phyloP scores from a whole-genome alignment of 2,797 vertebrate genomes.

The Cyclura pinguis region DNA sequence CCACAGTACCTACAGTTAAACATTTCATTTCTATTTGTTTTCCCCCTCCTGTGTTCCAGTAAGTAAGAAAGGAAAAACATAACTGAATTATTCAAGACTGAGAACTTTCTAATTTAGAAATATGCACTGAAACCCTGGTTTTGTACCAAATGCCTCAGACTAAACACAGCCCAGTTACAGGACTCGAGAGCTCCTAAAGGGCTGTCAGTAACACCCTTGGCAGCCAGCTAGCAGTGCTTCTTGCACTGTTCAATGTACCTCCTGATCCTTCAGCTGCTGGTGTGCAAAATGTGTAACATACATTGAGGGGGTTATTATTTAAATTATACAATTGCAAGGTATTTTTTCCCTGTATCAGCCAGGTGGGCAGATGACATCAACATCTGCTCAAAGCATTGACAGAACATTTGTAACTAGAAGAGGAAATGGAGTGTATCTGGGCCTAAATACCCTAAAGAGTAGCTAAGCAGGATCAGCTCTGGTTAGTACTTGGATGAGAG shows the following conservation, averaged over 20 bases:
- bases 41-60: neutral
- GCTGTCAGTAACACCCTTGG: neutral
- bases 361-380: neutral
- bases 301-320: neutral
- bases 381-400: neutral
- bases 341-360: neutral
- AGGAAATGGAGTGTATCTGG: neutral
- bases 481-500: no score
- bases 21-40: neutral
- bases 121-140: neutral
- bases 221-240: neutral
- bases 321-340: neutral
- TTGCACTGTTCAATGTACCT: neutral
- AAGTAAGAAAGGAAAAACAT: no score
- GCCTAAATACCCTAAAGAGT: no score
- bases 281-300: neutral
- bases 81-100: neutral
- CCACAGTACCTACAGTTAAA: neutral
- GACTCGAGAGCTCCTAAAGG: neutral
- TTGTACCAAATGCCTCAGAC: conserved; percentile 2
- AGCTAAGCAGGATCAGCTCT: no score
- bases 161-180: neutral
- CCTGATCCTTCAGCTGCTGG: neutral
- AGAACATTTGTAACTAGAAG: neutral
- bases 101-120: neutral